phyloP scores from a whole-genome alignment of 2,797 vertebrate species.

The Pogoniulus pusillus region DNA sequence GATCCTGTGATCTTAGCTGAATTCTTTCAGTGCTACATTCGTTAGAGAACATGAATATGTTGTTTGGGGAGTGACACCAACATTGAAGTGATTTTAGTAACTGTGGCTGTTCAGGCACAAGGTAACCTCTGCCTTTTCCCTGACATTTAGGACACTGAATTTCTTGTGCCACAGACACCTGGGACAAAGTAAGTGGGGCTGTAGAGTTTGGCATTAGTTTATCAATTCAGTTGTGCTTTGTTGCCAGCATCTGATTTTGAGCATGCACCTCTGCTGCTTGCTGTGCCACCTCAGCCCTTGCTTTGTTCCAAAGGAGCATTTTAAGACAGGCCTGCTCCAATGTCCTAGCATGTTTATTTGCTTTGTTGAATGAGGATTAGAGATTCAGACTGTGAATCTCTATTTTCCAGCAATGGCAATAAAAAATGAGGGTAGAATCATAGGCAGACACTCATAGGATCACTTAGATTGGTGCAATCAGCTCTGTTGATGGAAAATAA shows the following conservation, averaged over 20 bases:
- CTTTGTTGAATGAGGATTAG: neutral
- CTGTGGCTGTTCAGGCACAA: no score
- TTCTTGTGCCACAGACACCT: neutral
- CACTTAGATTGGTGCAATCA: neutral
- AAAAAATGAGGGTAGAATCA: neutral
- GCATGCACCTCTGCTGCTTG: neutral
- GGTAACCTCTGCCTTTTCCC: no score
- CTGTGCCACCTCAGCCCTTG: neutral
- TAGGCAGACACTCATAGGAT: neutral
- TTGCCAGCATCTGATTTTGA: neutral
- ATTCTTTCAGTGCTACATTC: neutral
- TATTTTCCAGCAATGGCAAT: neutral
- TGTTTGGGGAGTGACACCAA: neutral
- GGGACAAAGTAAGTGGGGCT: neutral
- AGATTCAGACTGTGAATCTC: neutral
- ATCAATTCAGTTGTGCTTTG: neutral
- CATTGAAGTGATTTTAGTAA: neutral
- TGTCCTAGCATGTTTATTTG: neutral
- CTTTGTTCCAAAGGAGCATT: neutral
- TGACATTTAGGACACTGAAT: neutral
- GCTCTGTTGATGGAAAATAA: neutral
- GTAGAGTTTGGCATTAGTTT: neutral
- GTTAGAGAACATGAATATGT: neutral
- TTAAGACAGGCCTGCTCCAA: neutral
- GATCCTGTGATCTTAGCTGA: neutral